Base-by-base conservation (phyloP, 2,797 vertebrate species). In the Argyrosomus regius region DNA sequence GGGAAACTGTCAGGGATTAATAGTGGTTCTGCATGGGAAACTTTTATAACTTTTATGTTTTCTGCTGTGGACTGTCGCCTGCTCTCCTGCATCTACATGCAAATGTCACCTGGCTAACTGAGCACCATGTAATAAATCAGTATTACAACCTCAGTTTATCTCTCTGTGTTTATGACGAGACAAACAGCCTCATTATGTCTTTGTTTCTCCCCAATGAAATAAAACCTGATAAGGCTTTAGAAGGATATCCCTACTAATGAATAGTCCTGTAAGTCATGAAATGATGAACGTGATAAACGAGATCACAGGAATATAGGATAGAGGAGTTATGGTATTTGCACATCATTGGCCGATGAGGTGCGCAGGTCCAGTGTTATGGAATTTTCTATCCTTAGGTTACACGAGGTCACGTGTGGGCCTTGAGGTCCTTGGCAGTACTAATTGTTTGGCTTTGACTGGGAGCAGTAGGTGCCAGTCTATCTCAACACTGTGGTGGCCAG, bases 1-100 rank as follows among this genome's bases (percentile, higher is more conserved):
- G 57, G 16, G 46, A 57, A 53, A 72, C 52, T 4, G 0, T 54
- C 16, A 31, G 50, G 45, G 49, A 63, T 24, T 87, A 80, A 89
- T 63, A 53, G 65, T 52, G 24, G 59, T 74, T 83, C 49, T 67
- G 48, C 59, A 72, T 71, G 11, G 13, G 64, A 63, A 28, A 57
- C 12, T 45, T 66, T 52, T 62, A 57, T 17, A 54, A 41, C 71
- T 72, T 52, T 31, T 16, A 14, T 31, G 59, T 64, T 69, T 61
- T 69, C 62, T 39, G 58, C 48, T 31, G 2, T 18, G 22, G 35
- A 48, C 45, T 18, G 28, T 78, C 26, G 53, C 39, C 69, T 75
- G 60, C 31, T 75, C n/a, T 39, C 24, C 68, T 48, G 54, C 12
- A 0, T 61, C 71, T 12, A 6, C 20, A 58, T 62, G 13, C 43